Base-by-base conservation (phyloP, 1,140 invertebrate genomes). In the Lamellibrachia luymesi region DNA sequence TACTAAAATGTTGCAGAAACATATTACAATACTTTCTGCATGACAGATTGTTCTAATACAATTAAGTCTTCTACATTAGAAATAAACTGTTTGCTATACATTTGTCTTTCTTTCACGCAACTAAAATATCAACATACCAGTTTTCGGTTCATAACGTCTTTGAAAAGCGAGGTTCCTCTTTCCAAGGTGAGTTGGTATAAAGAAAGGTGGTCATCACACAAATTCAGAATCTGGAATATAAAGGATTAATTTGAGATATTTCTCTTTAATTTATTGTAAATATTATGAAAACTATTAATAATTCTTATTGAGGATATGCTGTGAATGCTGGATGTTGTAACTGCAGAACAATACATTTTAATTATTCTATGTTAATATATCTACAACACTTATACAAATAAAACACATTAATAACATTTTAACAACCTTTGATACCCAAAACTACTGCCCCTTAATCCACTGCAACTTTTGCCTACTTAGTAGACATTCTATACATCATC, bases 161-260 rank as follows among this genome's bases (percentile, higher is more conserved):
- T 95, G 92, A 94, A 95, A 7, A 96, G 93, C 17, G 92, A 92
- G 7, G 96, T 96, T 90, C 96, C 96, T 91, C 95, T 94, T 93
- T 96, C 95, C 52, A 96, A 64, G 38, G 95, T 96, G 90, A 96
- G 93, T 93, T 96, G 95, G 93, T 96, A 96, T 17, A 96, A 93
- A 4, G 96, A 96, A n/a, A 96, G 94, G 92, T 96, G 96, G 92
- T 94, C 94, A 91, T 94, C 95, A 94, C 94, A 95, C 13, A 95
- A 38, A 7, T 38, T 10, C 50, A 95, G 90, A 64, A 95, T 91
- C 94, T 95, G 94, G 38, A 94, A 94, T n/a, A 51, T 38, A n/a
- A 94, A 2, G 89, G 50, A 8, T 50, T 91, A 91, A 38, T 91
- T 50, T 91, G 90, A 91, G 6, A 22, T 4, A 91, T 51, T 25